Conservation (phyloP, 2,888 invertebrate species). For the Cordilura impudica region DNA sequence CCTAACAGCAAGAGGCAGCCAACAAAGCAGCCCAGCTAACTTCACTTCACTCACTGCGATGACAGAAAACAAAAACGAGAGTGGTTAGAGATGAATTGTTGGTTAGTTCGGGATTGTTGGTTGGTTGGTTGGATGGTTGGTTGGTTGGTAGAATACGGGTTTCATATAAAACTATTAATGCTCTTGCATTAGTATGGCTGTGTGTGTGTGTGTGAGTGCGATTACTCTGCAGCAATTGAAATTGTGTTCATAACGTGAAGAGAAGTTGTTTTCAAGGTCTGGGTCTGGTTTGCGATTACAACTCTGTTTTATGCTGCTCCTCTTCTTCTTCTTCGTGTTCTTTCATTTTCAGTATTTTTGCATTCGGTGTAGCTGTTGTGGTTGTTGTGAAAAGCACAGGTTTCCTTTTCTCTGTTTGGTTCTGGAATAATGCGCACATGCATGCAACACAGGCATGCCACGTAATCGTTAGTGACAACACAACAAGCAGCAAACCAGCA, state of each 20-base stretch:
- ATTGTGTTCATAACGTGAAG: constrained; percentile 28
- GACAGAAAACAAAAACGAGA: constrained; percentile 62
- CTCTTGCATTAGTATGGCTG: constrained; percentile 21
- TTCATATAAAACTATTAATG: constrained; percentile 32
- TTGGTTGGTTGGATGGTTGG: not conserved
- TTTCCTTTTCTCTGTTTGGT: constrained; percentile 33
- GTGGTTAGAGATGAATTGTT: constrained; percentile 55
- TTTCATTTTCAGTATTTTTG: constrained; percentile 37
- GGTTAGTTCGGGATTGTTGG: constrained; percentile 6
- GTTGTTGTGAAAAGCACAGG: constrained; percentile 41
- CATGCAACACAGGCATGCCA: constrained; percentile 57
- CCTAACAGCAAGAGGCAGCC: constrained; percentile 40
- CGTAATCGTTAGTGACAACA: constrained; percentile 57
- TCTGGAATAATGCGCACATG: constrained; percentile 54
- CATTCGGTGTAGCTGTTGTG: no score
- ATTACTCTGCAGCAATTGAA: constrained; percentile 32
- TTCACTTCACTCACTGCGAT: constrained; percentile 17
- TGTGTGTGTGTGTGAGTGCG: not conserved
- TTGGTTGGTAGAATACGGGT: constrained; percentile 49
- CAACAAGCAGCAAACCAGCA: constrained; percentile 35
- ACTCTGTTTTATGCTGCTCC: constrained; percentile 15
- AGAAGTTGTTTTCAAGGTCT: constrained; percentile 74
- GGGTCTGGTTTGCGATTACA: constrained; percentile 64
- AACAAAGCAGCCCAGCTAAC: constrained; percentile 13
- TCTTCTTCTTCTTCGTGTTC: constrained; percentile 26